Evolutionary conservation across 2,113 vertebrate genomes (phyloP), one percentile per base, ranked within the genome.

Genomic region (Erythrolamprus reginae): DNA sequence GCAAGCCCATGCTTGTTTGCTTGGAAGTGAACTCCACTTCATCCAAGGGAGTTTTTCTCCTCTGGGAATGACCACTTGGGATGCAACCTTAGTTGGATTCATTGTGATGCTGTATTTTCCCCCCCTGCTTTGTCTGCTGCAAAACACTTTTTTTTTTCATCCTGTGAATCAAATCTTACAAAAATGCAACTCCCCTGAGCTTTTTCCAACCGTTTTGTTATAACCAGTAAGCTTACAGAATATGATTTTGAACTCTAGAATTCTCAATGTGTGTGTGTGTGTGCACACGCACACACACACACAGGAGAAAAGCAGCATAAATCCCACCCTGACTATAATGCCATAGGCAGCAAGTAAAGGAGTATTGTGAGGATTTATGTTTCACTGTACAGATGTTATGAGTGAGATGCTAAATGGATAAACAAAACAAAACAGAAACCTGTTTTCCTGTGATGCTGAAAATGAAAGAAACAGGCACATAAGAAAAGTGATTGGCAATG

Each of bases 361-460:
- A 48, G 65, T 70, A 88, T 82, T 91, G 90, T 82, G 77, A 87
- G 56, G 86, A 88, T 91, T 88, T 91, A 91, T 83, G 90, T 47
- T 88, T 87, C 70, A 42, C 82, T 56, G 90, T 70, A 83, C 90
- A 91, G 90, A 88, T 88, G 86, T 91, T 88, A 86, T 65, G 86
- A 58, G 42, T 83, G 70, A 88, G 86, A 58, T 51, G 65, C 52
- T 91, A 38, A 88, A 91, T 50, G 28, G 70, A 58, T 50, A 47
- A 48, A 45, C 77, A 91, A 61, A 91, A 61, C 19, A 77, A 77
- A 65, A 77, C n/a, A n/a, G 19, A 77, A 21, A 61, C 45, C 70
- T 51, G 45, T 77, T 55, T 84, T 26, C n/a, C 42, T 86, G 13
- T 53, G 28, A 42, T 87, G 50, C 51, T 33, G 47, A 47, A 82